A percentile compares a stretch with the other conserved stretches of the same genome.
Conservation (phyloP, 2,797 vertebrate species). For the Pampus argenteus region DNA sequence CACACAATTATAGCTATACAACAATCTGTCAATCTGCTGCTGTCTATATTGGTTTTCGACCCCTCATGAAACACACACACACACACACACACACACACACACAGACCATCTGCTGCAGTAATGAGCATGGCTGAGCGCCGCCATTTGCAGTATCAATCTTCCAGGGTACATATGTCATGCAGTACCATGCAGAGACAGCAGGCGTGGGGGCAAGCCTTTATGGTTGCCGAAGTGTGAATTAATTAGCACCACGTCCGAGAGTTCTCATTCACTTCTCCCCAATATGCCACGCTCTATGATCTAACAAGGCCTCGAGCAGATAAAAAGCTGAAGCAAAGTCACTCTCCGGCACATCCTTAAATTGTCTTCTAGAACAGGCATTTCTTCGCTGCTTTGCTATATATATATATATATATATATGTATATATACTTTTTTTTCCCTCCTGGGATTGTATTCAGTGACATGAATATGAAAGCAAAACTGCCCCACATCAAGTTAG, state of each 20-base stretch:
- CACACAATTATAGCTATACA: neutral
- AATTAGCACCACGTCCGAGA: slow-evolving; percentile 68
- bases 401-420: no score
- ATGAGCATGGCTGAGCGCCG: slow-evolving; percentile 60
- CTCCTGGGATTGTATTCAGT: neutral
- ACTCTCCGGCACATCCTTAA: slow-evolving; percentile 44
- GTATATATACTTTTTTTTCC: neutral
- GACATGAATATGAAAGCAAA: slow-evolving; percentile 13
- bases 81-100: slow-evolving; percentile 4
- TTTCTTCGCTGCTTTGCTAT: neutral
- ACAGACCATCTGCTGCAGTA: slow-evolving; percentile 66
- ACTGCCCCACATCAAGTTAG: neutral
- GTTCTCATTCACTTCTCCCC: slow-evolving; percentile 61
- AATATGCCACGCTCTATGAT: slow-evolving; percentile 65
- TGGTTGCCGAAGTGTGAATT: slow-evolving; percentile 75
- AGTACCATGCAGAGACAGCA: slow-evolving; percentile 46
- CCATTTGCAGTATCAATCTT: slow-evolving; percentile 71
- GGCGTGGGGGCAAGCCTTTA: slow-evolving; percentile 39
- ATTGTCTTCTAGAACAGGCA: slow-evolving; percentile 35
- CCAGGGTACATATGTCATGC: slow-evolving; percentile 67
- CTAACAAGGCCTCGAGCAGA: slow-evolving; percentile 58
- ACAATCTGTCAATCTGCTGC: slow-evolving; percentile 24
- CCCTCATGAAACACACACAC: slow-evolving; percentile 23
- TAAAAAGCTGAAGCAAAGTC: slow-evolving; percentile 55
- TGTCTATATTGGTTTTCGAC: slow-evolving; percentile 50